phyloP scores from a whole-genome alignment of 2,888 invertebrate genomes.

The Tachina lurida region DNA sequence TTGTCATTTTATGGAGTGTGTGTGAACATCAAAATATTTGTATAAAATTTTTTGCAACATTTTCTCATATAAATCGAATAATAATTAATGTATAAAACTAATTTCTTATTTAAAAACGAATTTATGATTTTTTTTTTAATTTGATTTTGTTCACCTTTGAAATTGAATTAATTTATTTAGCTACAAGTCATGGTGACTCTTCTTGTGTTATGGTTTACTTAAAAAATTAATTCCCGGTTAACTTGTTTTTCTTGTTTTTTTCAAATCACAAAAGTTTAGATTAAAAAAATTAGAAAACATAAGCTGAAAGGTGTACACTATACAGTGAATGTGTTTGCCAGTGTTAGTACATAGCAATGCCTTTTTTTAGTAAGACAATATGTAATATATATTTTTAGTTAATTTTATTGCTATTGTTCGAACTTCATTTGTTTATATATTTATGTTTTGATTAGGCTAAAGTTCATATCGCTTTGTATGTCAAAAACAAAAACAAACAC shows the following conservation, averaged over 20 bases:
- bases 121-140: constrained; percentile 56
- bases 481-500: too few relatives aligned
- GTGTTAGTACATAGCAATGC: background rate
- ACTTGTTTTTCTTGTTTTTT: constrained; percentile 2
- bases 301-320: background rate
- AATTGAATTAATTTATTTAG: constrained; percentile 31
- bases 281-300: background rate
- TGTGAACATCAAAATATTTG: constrained; percentile 30
- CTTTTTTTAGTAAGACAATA: too few relatives aligned
- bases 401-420: too few relatives aligned
- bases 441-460: too few relatives aligned
- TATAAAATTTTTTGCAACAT: constrained; percentile 45
- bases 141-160: constrained; percentile 7
- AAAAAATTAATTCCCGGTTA: background rate
- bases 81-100: constrained; percentile 45
- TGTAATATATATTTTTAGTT: too few relatives aligned
- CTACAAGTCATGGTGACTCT: constrained; percentile 30
- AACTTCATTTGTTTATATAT: too few relatives aligned
- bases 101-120: constrained; percentile 43
- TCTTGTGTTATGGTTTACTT: background rate
- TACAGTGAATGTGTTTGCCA: background rate
- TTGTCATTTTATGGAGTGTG: constrained; percentile 38
- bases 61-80: constrained; percentile 68
- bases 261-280: background rate
- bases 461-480: too few relatives aligned